These are phyloP conservation scores for Scotopteryx bipunctaria DNA, from an alignment of 2,888 invertebrate genomes.

Conservation along the genomic window DNA sequence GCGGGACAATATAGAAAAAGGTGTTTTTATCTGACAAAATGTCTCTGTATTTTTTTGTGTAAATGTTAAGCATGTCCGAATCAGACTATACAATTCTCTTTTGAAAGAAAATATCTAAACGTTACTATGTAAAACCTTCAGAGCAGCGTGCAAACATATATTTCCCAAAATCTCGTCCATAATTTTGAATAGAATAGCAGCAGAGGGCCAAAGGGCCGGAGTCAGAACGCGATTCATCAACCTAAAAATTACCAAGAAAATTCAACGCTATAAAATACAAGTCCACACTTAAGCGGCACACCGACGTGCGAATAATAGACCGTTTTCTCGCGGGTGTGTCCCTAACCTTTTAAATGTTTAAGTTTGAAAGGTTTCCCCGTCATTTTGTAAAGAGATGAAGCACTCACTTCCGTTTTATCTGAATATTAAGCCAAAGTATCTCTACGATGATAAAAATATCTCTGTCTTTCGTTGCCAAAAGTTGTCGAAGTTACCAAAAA, in stretches of 20 bases:
- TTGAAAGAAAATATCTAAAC: too few species aligned
- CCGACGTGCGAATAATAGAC: constrained; percentile 8
- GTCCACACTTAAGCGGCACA: constrained; percentile 16
- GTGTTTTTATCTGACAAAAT: too few species aligned
- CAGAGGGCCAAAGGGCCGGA: constrained; percentile 18
- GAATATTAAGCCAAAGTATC: neutral
- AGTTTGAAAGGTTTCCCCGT: constrained; percentile 3
- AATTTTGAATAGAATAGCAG: constrained; percentile 35
- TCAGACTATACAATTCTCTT: too few species aligned
- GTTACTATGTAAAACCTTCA: neutral
- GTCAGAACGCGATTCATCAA: constrained; percentile 43
- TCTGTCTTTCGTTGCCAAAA: too few species aligned
- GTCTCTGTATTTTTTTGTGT: too few species aligned
- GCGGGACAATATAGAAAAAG: too few species aligned
- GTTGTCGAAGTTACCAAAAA: too few species aligned
- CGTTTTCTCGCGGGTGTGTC: neutral
- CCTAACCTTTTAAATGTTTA: constrained; percentile 9
- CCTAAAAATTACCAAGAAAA: constrained; percentile 48
- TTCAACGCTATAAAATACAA: constrained; percentile 46
- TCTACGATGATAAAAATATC: neutral
- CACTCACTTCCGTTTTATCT: neutral
- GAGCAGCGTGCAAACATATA: constrained; percentile 12
- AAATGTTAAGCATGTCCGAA: too few species aligned
- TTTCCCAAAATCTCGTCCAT: constrained; percentile 31
- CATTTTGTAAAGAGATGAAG: constrained; percentile 1